Evolutionary conservation across 2,888 invertebrate species (phyloP), one percentile per base, ranked within the genome.

Genomic region (Opisthograptis luteolata): DNA sequence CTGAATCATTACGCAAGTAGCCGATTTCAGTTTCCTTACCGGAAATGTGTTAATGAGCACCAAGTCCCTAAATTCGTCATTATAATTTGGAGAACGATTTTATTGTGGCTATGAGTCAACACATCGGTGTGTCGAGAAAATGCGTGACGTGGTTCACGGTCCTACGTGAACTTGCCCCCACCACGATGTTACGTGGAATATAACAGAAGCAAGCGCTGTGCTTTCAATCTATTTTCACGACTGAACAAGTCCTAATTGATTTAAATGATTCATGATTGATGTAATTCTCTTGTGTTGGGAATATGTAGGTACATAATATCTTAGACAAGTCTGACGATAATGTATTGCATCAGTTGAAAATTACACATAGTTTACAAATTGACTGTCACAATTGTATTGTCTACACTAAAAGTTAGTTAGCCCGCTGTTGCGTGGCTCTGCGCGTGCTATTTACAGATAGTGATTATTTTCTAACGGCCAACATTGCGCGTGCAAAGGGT

Each of bases 71-170:
- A 66, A 70, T 73, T 62, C 55, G 64, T 63, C 52, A 64, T 73
- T 70, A 70, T 69, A 70, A 76, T 77, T 81, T 77, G 72, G 78
- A 81, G 79, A 81, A 84, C 87, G 83, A 84, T 79, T 66, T 76
- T 75, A 76, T 76, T 73, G 66, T 68, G 73, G 64, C 62, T 66
- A 64, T 87, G 85, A 85, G 67, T 87, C 85, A 86, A 70, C 76
- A 62, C 58, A 66, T 69, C 66, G 63, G 62, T 68, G 62, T 66
- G 70, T 73, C 64, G 71, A 69, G 70, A 70, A n/a, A 65, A 73
- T 66, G 70, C 66, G 66, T 82, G 79, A 78, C 76, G 81, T 66
- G 62, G 64, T 70, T 68, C 66, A 68, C 67, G 71, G 66, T 69
- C 64, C 58, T 69, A 66, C 60, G 35, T 35, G 32, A 39, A 39